Conservation (phyloP, 2,888 invertebrate species). For the Arenicola marina region DNA sequence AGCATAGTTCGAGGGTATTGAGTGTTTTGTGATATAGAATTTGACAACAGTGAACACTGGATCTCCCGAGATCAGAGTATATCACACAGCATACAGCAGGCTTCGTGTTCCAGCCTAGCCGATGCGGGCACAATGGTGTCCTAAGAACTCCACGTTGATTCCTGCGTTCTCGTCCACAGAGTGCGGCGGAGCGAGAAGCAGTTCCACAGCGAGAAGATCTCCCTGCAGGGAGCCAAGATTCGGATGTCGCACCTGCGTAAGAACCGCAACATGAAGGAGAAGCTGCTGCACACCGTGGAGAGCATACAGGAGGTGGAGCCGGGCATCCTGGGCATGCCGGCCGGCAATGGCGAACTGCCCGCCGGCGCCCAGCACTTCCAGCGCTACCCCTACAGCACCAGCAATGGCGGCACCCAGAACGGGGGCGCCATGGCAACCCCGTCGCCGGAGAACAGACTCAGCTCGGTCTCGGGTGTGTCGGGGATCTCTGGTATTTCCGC, state of each 20-base stretch:
- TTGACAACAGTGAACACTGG: too few relatives aligned
- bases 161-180: too few relatives aligned
- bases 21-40: too few relatives aligned
- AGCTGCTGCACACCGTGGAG: conserved; percentile 41
- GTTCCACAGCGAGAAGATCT: neutral
- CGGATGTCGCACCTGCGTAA: neutral
- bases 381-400: neutral
- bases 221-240: neutral
- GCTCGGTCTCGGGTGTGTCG: neutral
- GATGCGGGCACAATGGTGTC: too few relatives aligned
- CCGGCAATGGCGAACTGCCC: neutral
- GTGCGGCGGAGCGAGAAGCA: too few relatives aligned
- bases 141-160: too few relatives aligned
- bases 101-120: too few relatives aligned
- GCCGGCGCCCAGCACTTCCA: neutral
- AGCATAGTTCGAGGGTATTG: too few relatives aligned
- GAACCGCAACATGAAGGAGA: conserved; percentile 46
- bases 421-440: neutral
- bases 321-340: neutral
- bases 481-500: conserved; percentile 1
- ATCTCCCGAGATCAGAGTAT: too few relatives aligned
- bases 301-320: conserved; percentile 38
- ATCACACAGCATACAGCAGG: too few relatives aligned
- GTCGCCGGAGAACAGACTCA: neutral
- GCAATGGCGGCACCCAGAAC: neutral